These are phyloP conservation scores for Sycobia sp. DNA, from an alignment of 1,140 invertebrate species.

Conservation along the genomic window DNA sequence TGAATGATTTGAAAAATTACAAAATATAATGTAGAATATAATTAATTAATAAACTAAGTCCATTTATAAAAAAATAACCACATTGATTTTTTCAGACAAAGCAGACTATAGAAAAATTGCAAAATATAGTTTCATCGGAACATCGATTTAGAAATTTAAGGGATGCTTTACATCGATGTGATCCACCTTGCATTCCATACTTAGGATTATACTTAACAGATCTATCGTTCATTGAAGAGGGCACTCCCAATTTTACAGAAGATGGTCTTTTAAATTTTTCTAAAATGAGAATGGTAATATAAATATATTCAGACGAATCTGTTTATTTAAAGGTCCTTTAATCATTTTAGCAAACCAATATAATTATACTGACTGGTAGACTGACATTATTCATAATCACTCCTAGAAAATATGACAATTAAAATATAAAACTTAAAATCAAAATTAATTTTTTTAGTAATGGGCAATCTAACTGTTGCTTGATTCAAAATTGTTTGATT, in stretches of 20 bases:
- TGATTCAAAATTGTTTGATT: too few relatives aligned
- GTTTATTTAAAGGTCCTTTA: too few relatives aligned
- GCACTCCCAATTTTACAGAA: conserved; percentile 89
- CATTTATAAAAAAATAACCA: too few relatives aligned
- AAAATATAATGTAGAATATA: too few relatives aligned
- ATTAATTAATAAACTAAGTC: too few relatives aligned
- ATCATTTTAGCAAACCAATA: too few relatives aligned
- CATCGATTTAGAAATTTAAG: conserved; percentile 86
- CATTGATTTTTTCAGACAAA: conserved; percentile 72
- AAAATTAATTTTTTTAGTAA: too few relatives aligned
- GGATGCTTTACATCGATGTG: conserved; percentile 88
- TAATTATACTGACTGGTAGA: background rate
- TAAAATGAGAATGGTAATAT: conserved; percentile 91
- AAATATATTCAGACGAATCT: too few relatives aligned
- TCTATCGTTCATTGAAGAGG: conserved; percentile 93
- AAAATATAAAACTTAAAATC: too few relatives aligned
- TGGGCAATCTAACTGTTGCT: too few relatives aligned
- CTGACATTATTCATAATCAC: background rate
- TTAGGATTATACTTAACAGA: conserved; percentile 92
- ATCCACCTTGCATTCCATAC: conserved; percentile 93
- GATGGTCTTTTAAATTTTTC: conserved; percentile 93
- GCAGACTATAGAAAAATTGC: conserved; percentile 86
- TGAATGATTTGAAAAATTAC: too few relatives aligned
- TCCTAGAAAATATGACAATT: background rate
- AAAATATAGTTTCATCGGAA: conserved; percentile 86